Evolutionary conservation across 2,797 vertebrate species (phyloP), one percentile per base, ranked within the genome.

Genomic region (Gallinago stenura): DNA sequence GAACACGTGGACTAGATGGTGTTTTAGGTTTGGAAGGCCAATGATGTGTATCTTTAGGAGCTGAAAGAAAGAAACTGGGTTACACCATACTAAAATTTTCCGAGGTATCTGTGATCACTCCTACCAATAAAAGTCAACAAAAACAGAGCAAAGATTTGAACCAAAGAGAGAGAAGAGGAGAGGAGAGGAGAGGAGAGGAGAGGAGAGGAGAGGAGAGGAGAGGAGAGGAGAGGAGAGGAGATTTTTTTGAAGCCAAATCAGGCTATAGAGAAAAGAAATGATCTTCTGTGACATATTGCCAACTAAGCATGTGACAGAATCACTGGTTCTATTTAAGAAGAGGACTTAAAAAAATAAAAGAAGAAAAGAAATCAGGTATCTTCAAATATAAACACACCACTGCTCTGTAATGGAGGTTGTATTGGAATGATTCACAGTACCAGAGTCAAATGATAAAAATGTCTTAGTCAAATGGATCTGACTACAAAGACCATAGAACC

Each of bases 61-160:
- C 97, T 98, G 96, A 94, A 98, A 98, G 83, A 96, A 91, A 97
- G 45, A 97, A 95, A 69, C 17, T 30, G 22, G 8, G 37, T 96
- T 51, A 61, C 51, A n/a, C 28, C 12, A 15, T 41, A 62, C 22
- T 58, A 39, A 64, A 57, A 24, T 25, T 71, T 82, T 68, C 37
- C 0, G 15, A 66, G 21, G 16, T 53, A 60, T 92, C 31, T 48
- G 19, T 21, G 37, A 76, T 48, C 83, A 30, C 39, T 66, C 46
- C 45, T 35, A 81, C 11, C 33, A 24, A 17, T 24, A 83, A 57
- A 9, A 76, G 31, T 18, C 31, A 85, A 35, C 4, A 35, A 30
- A 88, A 61, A 10, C 16, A 43, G 18, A 90, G 26, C 5, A 71
- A 68, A 70, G 31, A 78, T 70, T 78, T 58, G 43, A 82, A 57